Evolutionary conservation across 2,888 invertebrate genomes (phyloP).

Genomic region (Dinocampus coccinellae): DNA sequence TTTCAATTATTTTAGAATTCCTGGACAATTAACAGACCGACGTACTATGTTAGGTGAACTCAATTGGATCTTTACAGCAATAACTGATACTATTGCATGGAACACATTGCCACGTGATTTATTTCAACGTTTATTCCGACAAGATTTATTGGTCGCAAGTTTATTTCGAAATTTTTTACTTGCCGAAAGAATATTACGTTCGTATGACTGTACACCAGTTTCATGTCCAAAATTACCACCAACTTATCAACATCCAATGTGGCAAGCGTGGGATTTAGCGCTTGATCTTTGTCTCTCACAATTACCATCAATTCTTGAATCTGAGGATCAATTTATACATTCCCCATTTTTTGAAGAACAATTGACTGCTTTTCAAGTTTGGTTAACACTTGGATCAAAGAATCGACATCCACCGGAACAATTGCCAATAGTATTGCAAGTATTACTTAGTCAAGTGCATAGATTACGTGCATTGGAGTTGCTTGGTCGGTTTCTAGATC

Average conservation of each 20-base stretch:
- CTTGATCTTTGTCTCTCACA: conserved; percentile 94
- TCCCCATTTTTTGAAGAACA: conserved; percentile 98
- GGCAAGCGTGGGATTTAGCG: conserved; percentile 98
- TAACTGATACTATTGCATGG: conserved; percentile 99
- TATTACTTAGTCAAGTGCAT: conserved; percentile 83
- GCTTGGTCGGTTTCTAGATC: conserved; percentile 92
- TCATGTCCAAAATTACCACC: conserved; percentile 92
- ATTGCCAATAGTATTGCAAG: conserved; percentile 96
- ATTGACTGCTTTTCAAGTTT: conserved; percentile 96
- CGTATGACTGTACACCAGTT: conserved; percentile 97
- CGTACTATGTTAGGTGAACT: conserved; percentile 98
- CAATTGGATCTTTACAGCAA: conserved; percentile 99
- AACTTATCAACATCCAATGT: conserved; percentile 91
- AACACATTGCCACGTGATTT: conserved; percentile 94
- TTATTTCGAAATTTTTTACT: conserved; percentile 96
- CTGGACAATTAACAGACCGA: conserved; percentile 93
- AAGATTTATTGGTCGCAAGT: conserved; percentile 98
- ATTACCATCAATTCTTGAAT: conserved; percentile 81
- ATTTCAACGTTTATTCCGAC: conserved; percentile 96
- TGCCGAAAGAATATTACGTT: conserved; percentile 95
- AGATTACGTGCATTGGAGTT: conserved; percentile 94
- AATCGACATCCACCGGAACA: conserved; percentile 92
- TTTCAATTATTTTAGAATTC: conserved; percentile 78
- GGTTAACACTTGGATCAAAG: conserved; percentile 86
- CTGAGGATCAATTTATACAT: conserved; percentile 77